Evolutionary conservation across 2,113 vertebrate genomes (phyloP).

Genomic region (Tympanuchus pallidicinctus): DNA sequence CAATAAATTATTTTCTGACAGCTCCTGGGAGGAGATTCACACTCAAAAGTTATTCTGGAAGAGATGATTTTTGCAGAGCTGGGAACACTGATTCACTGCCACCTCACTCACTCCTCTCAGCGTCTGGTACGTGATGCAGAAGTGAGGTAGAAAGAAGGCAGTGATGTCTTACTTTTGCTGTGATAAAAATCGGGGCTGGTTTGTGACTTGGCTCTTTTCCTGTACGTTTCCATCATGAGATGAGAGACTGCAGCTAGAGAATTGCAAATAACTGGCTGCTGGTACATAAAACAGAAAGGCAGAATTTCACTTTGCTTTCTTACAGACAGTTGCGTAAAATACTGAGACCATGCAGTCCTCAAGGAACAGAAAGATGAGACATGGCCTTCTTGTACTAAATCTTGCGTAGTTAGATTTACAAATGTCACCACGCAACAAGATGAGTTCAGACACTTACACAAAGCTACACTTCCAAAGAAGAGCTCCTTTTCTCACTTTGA

Average conservation of each 20-base stretch:
- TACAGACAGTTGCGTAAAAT: not conserved
- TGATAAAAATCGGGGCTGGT: not conserved
- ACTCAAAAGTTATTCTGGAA: not conserved
- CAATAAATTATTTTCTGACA: not conserved
- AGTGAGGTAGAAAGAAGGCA: not conserved
- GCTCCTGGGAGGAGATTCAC: not conserved
- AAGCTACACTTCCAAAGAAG: not conserved
- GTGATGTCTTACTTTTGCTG: not conserved
- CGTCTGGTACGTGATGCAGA: not conserved
- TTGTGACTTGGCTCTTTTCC: slow-evolving; percentile 24
- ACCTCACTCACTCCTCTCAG: not conserved
- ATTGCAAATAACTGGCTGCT: not conserved
- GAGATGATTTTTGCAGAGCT: not conserved
- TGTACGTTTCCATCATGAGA: not conserved
- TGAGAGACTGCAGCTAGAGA: not conserved
- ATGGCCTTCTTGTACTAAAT: not conserved
- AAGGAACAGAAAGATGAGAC: not conserved
- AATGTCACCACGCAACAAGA: not conserved
- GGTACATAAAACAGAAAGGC: not conserved
- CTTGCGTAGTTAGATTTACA: not conserved
- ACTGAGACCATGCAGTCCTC: not conserved
- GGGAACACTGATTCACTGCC: slow-evolving; percentile 36
- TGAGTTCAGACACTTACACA: not conserved
- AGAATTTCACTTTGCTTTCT: not conserved
- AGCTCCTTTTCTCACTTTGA: not conserved